A percentile compares a stretch with the other conserved stretches of the same genome.
Conservation (phyloP, 1,140 invertebrate species). For the Apis florea region DNA sequence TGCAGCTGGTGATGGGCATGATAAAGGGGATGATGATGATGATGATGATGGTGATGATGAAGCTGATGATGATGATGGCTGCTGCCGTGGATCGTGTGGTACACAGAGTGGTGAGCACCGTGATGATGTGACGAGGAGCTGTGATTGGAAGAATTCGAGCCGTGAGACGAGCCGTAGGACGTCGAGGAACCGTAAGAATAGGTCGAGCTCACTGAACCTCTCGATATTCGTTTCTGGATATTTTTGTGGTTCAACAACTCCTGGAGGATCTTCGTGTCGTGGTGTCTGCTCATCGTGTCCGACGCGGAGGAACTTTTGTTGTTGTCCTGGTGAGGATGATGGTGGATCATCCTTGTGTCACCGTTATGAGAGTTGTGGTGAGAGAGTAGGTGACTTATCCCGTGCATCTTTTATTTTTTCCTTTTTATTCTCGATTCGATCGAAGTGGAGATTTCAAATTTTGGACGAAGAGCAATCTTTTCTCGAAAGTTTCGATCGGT, state of each 20-base stretch:
- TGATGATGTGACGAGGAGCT: slow-evolving; percentile 53
- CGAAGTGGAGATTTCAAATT: no score
- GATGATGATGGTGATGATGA: slow-evolving; percentile 57
- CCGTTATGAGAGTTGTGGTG: slow-evolving; percentile 62
- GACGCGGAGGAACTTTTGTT: slow-evolving; percentile 46
- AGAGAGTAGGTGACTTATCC: slow-evolving; percentile 71
- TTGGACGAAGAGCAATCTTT: background rate
- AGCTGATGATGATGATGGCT: slow-evolving; percentile 58
- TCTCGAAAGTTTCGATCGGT: background rate
- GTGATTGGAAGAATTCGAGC: slow-evolving; percentile 70
- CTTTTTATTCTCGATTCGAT: no score
- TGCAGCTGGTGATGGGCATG: slow-evolving; percentile 66
- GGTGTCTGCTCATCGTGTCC: slow-evolving; percentile 49
- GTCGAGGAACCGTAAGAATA: slow-evolving; percentile 72
- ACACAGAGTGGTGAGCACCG: slow-evolving; percentile 65
- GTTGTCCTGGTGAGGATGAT: slow-evolving; percentile 33
- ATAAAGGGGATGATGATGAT: slow-evolving; percentile 61
- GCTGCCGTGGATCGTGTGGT: slow-evolving; percentile 72
- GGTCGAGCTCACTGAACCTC: slow-evolving; percentile 75
- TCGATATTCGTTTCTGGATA: slow-evolving; percentile 65
- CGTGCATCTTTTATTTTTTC: slow-evolving; percentile 67
- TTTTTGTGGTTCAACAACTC: slow-evolving; percentile 67
- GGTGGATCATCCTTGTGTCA: slow-evolving; percentile 23
- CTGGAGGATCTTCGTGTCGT: slow-evolving; percentile 67
- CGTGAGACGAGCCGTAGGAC: slow-evolving; percentile 68